Evolutionary conservation across 2,888 invertebrate genomes (phyloP), one percentile per base, ranked within the genome.

Genomic region (Ptycholaimellus sp.): DNA sequence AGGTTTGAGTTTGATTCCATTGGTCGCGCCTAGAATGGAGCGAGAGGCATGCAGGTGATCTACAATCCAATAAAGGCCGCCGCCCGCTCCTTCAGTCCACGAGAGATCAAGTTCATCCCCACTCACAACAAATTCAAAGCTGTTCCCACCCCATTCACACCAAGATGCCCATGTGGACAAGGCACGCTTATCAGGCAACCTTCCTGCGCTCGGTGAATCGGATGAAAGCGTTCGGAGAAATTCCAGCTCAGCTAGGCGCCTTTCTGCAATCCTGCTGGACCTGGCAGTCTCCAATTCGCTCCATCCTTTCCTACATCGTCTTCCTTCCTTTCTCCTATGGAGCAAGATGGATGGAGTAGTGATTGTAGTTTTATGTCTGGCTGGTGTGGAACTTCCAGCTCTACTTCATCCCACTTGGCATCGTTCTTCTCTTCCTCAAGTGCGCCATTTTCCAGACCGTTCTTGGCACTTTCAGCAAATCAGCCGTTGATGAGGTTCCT

Each of bases 91-190:
- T 67, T 96, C 30, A 85, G 87, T 62, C 93, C 96, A 0, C 77
- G 73, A 50, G 93, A 96, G 61, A 76, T 78, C 37, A 93, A 90
- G 59, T 80, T 80, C 53, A 80, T 90, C 72, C 76, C 79, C 51
- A 76, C 76, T 45, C 90, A 93, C 55, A 71, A 79, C 2, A 85
- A 87, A 59, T 90, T 96, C 62, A 93, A 90, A 62, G n/a, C n/a
- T n/a, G n/a, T n/a, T n/a, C n/a, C n/a, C n/a, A n/a, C n/a, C n/a
- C n/a, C n/a, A n/a, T n/a, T n/a, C n/a, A n/a, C n/a, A n/a, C n/a
- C n/a, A n/a, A n/a, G n/a, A n/a, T n/a, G n/a, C n/a, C n/a, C n/a
- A n/a, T n/a, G n/a, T n/a, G n/a, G n/a, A n/a, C n/a, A n/a, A n/a
- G n/a, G n/a, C n/a, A n/a, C n/a, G n/a, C n/a, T n/a, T n/a, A n/a